These are phyloP conservation scores for Anas platyrhynchos DNA, from an alignment of 2,113 vertebrate species.

Conservation along the genomic window DNA sequence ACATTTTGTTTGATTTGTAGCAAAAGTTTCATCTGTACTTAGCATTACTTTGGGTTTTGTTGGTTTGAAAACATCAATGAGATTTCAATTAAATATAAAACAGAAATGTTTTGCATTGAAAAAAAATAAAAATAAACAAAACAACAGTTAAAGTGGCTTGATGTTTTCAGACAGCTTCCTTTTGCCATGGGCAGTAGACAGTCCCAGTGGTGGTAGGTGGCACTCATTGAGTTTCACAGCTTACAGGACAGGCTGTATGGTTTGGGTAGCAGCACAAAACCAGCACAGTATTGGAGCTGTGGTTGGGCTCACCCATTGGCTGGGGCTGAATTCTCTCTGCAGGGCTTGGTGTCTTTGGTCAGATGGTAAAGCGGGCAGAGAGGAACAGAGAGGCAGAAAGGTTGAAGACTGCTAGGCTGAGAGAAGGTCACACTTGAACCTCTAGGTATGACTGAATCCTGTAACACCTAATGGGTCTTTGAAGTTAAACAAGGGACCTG, in stretches of 20 bases:
- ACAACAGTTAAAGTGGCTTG: not conserved
- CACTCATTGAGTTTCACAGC: not conserved
- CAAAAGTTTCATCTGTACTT: not conserved
- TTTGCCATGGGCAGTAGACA: not conserved
- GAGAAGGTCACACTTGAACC: not conserved
- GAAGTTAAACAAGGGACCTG: not conserved
- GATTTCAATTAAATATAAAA: not conserved
- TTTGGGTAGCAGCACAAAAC: not conserved
- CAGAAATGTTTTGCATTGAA: not conserved
- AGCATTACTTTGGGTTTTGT: not conserved
- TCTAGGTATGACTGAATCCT: not conserved
- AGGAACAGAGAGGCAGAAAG: not conserved
- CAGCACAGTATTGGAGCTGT: rapidly evolving
- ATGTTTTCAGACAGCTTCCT: not conserved
- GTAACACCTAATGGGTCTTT: rapidly evolving
- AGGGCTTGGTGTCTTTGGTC: not conserved
- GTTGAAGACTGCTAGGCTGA: not conserved
- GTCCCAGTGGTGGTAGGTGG: not conserved
- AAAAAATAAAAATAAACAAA: not conserved
- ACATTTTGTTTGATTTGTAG: not conserved
- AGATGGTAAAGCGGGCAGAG: not conserved
- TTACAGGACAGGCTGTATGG: not conserved
- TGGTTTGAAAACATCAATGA: not conserved
- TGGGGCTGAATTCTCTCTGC: rapidly evolving
- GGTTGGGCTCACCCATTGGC: not conserved